A percentile compares a stretch with the other conserved stretches of the same genome.
These are phyloP conservation scores for Percopsis omiscomaycus DNA, from an alignment of 2,797 vertebrate species.

Conservation along the genomic window DNA sequence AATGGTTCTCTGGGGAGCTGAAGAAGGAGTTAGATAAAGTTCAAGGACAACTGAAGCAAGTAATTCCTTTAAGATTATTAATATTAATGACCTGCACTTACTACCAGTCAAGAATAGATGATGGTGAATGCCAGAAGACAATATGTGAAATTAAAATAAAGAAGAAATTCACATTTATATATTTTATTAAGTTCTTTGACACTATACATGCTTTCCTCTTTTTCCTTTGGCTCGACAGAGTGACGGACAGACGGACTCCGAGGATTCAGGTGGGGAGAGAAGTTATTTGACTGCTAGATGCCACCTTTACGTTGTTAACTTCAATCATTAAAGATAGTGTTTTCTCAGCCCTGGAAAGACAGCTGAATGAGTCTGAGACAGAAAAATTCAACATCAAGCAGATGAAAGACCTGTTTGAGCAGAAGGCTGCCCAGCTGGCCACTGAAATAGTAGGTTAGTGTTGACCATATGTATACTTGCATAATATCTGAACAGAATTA, in stretches of 20 bases:
- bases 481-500: not conserved
- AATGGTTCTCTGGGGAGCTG: conserved; percentile 97
- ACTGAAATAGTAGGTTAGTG: conserved; percentile 96
- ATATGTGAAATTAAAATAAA: not conserved
- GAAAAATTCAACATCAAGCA: conserved; percentile 99
- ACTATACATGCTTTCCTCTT: conserved; percentile 34
- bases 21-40: conserved; percentile 99
- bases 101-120: not conserved
- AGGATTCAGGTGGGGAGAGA: conserved; percentile 82
- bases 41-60: conserved; percentile 97
- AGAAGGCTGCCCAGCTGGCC: conserved; percentile 95
- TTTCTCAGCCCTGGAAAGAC: conserved; percentile 80
- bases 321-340: conserved; percentile 15
- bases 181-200: not conserved
- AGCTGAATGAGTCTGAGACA: conserved; percentile 90
- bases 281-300: not conserved
- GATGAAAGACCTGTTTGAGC: conserved; percentile 99
- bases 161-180: no score
- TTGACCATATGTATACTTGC: conserved; percentile 1
- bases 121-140: not conserved
- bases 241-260: conserved; percentile 80
- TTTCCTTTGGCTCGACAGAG: conserved; percentile 74
- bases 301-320: not conserved
- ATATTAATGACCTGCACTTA: conserved; percentile 26
- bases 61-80: conserved; percentile 90